Conservation (phyloP, 2,113 vertebrate species). For the Mobula birostris region DNA sequence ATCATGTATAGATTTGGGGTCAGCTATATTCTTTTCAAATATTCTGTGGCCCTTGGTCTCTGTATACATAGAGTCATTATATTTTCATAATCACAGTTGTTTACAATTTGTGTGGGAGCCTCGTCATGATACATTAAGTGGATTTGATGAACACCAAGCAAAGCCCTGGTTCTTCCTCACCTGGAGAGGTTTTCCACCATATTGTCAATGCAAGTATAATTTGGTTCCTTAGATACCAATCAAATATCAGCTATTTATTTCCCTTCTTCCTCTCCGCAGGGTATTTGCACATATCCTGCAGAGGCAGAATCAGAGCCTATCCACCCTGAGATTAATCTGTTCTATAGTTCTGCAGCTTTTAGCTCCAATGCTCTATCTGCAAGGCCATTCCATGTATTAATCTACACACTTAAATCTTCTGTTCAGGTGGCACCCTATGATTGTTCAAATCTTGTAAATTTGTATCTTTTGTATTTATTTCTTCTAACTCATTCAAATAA, state of each 20-base stretch:
- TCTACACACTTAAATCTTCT: neutral
- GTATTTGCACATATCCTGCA: neutral
- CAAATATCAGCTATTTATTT: neutral
- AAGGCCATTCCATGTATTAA: neutral
- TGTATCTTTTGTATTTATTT: neutral
- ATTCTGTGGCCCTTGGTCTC: neutral
- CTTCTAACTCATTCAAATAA: neutral
- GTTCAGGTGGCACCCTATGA: neutral
- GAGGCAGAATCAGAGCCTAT: neutral
- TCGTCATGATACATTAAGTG: conserved; percentile 43
- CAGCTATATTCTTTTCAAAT: neutral
- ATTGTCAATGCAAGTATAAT: neutral
- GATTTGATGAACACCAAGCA: conserved; percentile 22
- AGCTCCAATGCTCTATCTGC: neutral
- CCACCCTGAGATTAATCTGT: neutral
- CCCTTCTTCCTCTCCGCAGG: neutral
- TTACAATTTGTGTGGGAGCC: conserved; percentile 44
- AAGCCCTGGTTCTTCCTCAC: neutral
- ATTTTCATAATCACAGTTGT: neutral
- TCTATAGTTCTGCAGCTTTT: neutral
- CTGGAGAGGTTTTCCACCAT: neutral
- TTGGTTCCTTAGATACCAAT: neutral
- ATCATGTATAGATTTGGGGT: neutral
- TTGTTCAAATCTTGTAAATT: neutral
- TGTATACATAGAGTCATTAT: neutral